Conservation (phyloP, 1,140 invertebrate species). For the Adoxophyes honmai region DNA sequence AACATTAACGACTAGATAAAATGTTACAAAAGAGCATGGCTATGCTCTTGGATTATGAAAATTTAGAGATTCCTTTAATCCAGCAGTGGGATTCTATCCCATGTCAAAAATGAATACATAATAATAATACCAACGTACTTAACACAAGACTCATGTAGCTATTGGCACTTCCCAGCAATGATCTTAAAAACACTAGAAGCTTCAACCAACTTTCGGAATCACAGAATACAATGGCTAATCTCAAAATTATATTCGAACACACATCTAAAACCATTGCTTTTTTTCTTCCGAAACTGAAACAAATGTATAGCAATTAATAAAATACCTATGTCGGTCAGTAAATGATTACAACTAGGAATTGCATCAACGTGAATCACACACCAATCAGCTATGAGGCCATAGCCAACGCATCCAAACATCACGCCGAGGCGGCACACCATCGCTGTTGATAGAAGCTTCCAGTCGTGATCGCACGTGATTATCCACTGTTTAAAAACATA, state of each 20-base stretch:
- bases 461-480: conserved; percentile 51
- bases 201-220: conserved; percentile 58
- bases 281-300: conserved; percentile 61
- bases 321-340: too few species aligned
- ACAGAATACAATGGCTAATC: conserved; percentile 46
- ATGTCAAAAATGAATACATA: too few species aligned
- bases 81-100: too few species aligned
- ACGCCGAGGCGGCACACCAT: conserved; percentile 55
- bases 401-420: conserved; percentile 56
- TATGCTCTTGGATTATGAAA: too few species aligned
- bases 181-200: conserved; percentile 53
- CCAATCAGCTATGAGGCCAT: conserved; percentile 56
- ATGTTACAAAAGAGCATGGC: not conserved
- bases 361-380: too few species aligned
- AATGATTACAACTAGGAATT: too few species aligned
- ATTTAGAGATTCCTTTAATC: too few species aligned
- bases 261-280: conserved; percentile 38
- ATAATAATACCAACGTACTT: conserved; percentile 31
- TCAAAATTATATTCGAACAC: conserved; percentile 35
- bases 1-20: not conserved
- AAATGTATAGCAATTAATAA: too few species aligned
- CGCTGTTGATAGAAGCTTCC: conserved; percentile 45
- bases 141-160: conserved; percentile 46
- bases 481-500: conserved; percentile 43
- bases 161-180: conserved; percentile 47